Percentiles rank a stretch among this genome's conserved stretches.
Conservation (phyloP, 2,797 vertebrate genomes). For the Rhabdomys pumilio region DNA sequence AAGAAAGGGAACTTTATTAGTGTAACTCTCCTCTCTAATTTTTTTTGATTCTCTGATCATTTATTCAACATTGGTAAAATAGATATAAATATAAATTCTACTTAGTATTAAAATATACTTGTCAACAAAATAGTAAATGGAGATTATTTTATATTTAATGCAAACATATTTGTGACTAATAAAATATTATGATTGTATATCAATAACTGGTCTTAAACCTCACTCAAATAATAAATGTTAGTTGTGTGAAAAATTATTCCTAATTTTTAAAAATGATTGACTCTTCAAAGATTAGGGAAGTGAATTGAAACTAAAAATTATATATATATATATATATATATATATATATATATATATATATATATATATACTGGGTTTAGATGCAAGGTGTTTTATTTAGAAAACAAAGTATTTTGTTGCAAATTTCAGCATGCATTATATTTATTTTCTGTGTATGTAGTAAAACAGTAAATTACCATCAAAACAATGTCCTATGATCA, state of each 20-base stretch:
- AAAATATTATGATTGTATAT: not conserved
- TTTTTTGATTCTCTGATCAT: not conserved
- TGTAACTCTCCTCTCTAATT: not conserved
- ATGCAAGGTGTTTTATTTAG: not conserved
- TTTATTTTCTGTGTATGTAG: constrained; percentile 4
- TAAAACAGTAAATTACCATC: not conserved
- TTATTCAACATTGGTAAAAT: constrained; percentile 14
- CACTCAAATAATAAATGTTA: not conserved
- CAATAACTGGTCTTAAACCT: not conserved
- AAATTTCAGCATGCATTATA: not conserved
- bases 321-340: not conserved
- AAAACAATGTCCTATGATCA: not conserved
- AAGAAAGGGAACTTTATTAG: not conserved
- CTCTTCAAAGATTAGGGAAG: constrained; percentile 48
- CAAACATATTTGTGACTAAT: not conserved
- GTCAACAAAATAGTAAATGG: constrained; percentile 41
- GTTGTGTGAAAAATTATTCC: constrained; percentile 3
- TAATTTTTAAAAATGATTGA: not conserved
- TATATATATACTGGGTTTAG: not conserved
- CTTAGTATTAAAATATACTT: not conserved
- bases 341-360: too few species aligned
- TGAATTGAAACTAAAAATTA: not conserved
- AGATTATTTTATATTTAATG: constrained; percentile 4
- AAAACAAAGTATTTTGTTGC: not conserved
- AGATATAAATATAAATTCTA: not conserved